These are phyloP conservation scores for Euleptes europaea DNA, from an alignment of 2,113 vertebrate species.

Conservation along the genomic window DNA sequence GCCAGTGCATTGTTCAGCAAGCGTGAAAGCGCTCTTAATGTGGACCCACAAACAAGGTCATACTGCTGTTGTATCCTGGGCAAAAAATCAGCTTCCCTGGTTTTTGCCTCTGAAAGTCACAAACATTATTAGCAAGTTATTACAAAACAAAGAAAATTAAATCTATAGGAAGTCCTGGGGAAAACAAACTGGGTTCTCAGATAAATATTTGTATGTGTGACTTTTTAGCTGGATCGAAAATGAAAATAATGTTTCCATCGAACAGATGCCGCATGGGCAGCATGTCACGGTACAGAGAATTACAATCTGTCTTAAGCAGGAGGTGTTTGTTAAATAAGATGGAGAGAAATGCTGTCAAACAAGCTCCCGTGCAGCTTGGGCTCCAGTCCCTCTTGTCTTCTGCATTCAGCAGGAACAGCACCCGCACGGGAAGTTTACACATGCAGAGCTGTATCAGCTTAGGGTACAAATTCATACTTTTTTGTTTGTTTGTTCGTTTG, in stretches of 20 bases:
- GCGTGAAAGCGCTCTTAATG: too few species aligned
- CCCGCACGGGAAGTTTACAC: background rate
- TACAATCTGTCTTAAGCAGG: constrained; percentile 28
- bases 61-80: background rate
- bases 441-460: background rate
- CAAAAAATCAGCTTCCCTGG: background rate
- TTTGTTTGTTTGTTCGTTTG: background rate
- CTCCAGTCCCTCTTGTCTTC: background rate
- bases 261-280: constrained; percentile 22
- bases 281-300: constrained; percentile 12
- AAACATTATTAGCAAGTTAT: background rate
- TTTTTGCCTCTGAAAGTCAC: background rate
- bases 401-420: background rate
- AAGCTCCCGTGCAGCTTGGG: background rate
- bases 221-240: constrained; percentile 19
- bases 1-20: too few species aligned
- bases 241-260: constrained; percentile 17
- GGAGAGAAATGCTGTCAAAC: constrained; percentile 14
- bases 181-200: constrained; percentile 8
- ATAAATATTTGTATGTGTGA: constrained; percentile 28
- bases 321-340: constrained; percentile 36
- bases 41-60: too few species aligned
- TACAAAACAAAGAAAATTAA: background rate
- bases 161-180: constrained; percentile 12
- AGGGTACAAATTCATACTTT: background rate